Base-by-base conservation (phyloP, 1,140 invertebrate species). In the Dreissena polymorpha region DNA sequence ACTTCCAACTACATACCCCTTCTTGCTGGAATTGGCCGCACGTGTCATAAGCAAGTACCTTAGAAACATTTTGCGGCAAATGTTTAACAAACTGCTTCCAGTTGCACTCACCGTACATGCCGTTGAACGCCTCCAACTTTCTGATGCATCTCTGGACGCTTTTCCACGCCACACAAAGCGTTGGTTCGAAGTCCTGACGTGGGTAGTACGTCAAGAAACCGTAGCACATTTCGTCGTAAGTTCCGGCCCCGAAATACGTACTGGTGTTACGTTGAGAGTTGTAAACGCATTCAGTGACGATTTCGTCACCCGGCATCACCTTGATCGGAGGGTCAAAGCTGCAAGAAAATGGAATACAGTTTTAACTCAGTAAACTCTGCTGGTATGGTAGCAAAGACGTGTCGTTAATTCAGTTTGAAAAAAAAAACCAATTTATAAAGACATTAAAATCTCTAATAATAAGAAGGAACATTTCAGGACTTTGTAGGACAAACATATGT, bases 211-310 rank as follows among this genome's bases (percentile, higher is more conserved):
- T 84, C 12, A 88, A 55, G 57, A 89, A 86, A 12, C 84, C 85
- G 72, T 72, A 87, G 72, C 88, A 89, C 88, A 89, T 89, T 78
- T 89, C 88, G 71, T 89, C 85, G 21, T 29, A 77, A 10, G 88
- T 89, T 18, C 76, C 87, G 18, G 84, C 83, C 14, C 88, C 88
- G n/a, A 73, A 85, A 10, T 14, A 69, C 1, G 77, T 75, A 0
- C 85, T 85, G 27, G 18, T 77, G 16, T 80, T 86, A 12, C 25
- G 53, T 10, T 72, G 39, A 0, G 88, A 87, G 0, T 25, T 65
- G 65, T 84, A 89, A 0, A 67, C 64, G 55, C 88, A 89, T 23
- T 81, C 75, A 18, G 87, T 88, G n/a, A 57, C 67, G 14, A 89
- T 74, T 65, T 85, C 86, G 69, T 89, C 88, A 1, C 88, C 88